Evolutionary conservation across 2,888 invertebrate species (phyloP).

Genomic region (Agrilus cyanescens): DNA sequence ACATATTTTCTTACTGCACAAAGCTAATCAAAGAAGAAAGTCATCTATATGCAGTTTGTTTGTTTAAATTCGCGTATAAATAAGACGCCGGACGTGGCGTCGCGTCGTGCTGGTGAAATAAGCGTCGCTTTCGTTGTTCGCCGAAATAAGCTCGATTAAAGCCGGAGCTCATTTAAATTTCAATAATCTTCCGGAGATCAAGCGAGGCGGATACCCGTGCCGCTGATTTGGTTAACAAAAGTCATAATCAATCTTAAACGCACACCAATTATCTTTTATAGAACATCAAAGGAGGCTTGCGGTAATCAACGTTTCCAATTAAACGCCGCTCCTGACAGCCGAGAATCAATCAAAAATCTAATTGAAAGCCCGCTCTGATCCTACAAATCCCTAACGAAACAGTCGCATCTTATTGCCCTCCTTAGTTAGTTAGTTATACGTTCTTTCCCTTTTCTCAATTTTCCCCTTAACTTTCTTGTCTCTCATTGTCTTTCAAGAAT

Average conservation of each 20-base stretch:
- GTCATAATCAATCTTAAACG: constrained; percentile 36
- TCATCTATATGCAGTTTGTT: too few species aligned
- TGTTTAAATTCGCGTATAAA: too few species aligned
- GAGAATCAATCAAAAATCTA: constrained; percentile 37
- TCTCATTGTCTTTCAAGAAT: too few species aligned
- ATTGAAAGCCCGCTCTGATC: constrained; percentile 36
- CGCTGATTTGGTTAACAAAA: constrained; percentile 30
- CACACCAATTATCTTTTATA: constrained; percentile 32
- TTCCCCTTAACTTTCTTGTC: too few species aligned
- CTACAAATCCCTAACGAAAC: constrained; percentile 25
- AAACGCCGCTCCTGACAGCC: constrained; percentile 34
- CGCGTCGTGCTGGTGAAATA: too few species aligned
- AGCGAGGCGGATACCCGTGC: background rate
- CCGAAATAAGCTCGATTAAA: too few species aligned
- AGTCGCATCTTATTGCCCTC: background rate
- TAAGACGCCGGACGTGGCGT: too few species aligned
- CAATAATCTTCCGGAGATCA: constrained; percentile 13
- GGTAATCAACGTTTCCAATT: constrained; percentile 38
- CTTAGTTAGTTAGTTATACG: background rate
- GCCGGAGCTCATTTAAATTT: constrained; percentile 14
- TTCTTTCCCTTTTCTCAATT: background rate
- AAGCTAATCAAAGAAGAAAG: too few species aligned
- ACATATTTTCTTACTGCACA: too few species aligned
- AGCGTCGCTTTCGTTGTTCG: too few species aligned
- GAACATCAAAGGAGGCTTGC: constrained; percentile 32